phyloP scores from a whole-genome alignment of 2,113 vertebrate species.

The Myodes glareolus region DNA sequence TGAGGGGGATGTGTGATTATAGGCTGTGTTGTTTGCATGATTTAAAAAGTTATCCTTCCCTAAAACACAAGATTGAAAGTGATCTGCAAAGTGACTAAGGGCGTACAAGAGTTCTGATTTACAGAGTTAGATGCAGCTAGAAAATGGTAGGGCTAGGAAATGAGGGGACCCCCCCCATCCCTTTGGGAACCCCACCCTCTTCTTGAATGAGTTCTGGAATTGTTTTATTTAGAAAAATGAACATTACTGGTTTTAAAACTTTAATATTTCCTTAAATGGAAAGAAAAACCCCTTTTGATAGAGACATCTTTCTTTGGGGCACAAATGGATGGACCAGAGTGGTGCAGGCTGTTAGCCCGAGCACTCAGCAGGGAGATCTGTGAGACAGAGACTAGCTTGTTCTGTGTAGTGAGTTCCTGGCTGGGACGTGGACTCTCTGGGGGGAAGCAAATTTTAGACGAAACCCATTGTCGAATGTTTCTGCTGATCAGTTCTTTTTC shows the following conservation, averaged over 20 bases:
- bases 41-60: neutral
- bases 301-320: neutral
- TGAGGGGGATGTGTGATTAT: neutral
- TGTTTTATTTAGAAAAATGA: neutral
- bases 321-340: neutral
- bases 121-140: conserved; percentile 1
- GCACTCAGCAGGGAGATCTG: neutral
- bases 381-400: neutral
- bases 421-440: no score
- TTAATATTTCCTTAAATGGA: neutral
- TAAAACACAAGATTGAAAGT: neutral
- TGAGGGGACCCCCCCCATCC: neutral
- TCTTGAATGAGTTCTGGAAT: neutral
- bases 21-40: conserved; percentile 19
- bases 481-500: neutral
- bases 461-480: neutral
- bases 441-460: neutral
- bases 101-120: neutral
- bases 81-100: neutral
- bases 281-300: neutral
- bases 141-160: neutral
- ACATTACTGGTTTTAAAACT: neutral
- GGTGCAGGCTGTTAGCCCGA: neutral
- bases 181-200: no score
- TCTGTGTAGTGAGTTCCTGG: neutral